Base-by-base conservation (phyloP, 2,797 vertebrate genomes). In the Schizothorax lantsangensis region DNA sequence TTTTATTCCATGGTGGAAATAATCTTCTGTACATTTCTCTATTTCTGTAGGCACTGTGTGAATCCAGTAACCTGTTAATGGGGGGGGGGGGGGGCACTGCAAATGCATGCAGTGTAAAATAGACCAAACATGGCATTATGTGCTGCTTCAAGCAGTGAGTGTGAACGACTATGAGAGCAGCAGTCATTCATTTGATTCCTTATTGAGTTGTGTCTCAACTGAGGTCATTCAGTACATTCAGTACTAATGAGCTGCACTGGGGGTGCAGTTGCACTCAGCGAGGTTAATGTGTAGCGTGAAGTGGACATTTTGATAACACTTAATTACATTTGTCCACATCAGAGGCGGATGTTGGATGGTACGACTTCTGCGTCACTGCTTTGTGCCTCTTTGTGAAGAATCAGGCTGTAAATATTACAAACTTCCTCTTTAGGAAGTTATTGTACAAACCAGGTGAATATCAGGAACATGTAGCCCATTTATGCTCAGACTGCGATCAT, bases 141-240 rank as follows among this genome's bases (percentile, higher is more conserved):
- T 59, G 95, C 94, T 93, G 93, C 94, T 94, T 94, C 92, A 62
- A 79, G 78, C 78, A 26, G 40, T n/a, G 57, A 77, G 54, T 75
- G 26, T 64, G 43, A 66, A 77, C 9, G 59, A 64, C 72, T 75
- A 30, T 66, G 43, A 36, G 30, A 36, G 62, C 10, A 47, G 64
- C 64, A 71, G 21, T 54, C 43, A 66, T 64, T 69, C 80, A 77
- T 54, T 43, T 77, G 73, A 66, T 54, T 57, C 26, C 64, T 78
- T 69, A 59, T 75, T 30, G 80, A 73, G 59, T 64, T 74, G 79
- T 66, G 23, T 86, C 79, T 75, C 12, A 52, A 40, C 54, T 73
- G 77, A 81, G 79, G 85, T 52, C n/a, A 72, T 75, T 75, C 79
- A 52, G 79, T 86, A 86, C 78, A 86, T 62, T 49, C 49, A 73